Evolutionary conservation across 2,797 vertebrate genomes (phyloP), one percentile per base, ranked within the genome.

Genomic region (Aeoliscus strigatus): DNA sequence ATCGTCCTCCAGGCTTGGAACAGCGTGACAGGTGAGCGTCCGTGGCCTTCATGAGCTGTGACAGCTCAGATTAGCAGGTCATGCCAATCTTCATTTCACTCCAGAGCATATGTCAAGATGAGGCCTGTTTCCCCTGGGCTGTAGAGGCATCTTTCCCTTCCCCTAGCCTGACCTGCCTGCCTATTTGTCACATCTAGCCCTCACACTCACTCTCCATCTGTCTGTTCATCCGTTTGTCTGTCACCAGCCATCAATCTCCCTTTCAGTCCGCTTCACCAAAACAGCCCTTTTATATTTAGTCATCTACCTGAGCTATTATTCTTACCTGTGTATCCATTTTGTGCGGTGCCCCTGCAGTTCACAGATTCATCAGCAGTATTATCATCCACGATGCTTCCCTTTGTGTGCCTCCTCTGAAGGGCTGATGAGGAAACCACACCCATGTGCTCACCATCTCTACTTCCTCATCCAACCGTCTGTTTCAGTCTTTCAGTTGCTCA

Each of bases 51-150:
- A 79, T 77, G 65, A 74, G 79, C 71, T 48, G 62, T 73, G 81
- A 82, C 82, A 82, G 79, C 74, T 81, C 75, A 81, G 77, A 86
- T 85, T 84, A 85, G 81, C 76, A 61, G 81, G 70, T 83, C 65
- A 39, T 72, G 81, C 73, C 84, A 77, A 72, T 83, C 81, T 82
- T 75, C 66, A 81, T 85, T 79, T 84, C 69, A 80, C 70, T 82
- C 75, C 73, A 54, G 73, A 80, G 80, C 82, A 86, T 84, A 86
- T 84, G 84, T 82, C 81, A 85, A 70, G 73, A 77, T 36, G 66
- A 65, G 70, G 64, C 77, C 73, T 45, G 71, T 51, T 54, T 56
- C 79, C 81, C 74, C 31, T 33, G 73, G 81, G 82, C 72, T 60
- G 62, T 66, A 50, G 56, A 70, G 67, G 53, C 59, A 27, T 69